phyloP scores from a whole-genome alignment of 2,113 vertebrate genomes.

The Plecturocebus donacophilus region DNA sequence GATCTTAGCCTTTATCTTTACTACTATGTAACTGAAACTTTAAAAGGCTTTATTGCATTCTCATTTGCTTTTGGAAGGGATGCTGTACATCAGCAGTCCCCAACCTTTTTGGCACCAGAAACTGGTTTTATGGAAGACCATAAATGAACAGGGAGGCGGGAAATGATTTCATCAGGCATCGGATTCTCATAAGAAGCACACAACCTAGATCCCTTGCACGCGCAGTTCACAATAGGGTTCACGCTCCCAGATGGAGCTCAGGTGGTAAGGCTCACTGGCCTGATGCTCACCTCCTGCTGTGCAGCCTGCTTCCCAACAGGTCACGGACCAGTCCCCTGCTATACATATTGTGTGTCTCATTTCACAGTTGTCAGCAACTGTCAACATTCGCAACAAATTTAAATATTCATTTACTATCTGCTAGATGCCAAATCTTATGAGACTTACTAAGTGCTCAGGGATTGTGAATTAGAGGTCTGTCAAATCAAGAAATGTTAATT shows the following conservation, averaged over 20 bases:
- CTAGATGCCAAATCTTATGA: neutral
- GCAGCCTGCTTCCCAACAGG: too few relatives aligned
- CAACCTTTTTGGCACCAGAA: too few relatives aligned
- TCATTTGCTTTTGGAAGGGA: neutral
- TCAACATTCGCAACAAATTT: neutral
- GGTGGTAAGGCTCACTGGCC: too few relatives aligned
- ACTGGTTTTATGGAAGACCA: too few relatives aligned
- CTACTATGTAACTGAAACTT: neutral
- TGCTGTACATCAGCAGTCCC: neutral
- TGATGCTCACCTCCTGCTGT: too few relatives aligned
- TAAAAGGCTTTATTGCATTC: neutral
- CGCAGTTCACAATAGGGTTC: too few relatives aligned
- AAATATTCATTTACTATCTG: neutral
- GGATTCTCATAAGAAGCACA: too few relatives aligned
- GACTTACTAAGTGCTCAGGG: neutral
- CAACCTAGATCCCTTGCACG: too few relatives aligned
- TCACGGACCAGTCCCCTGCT: too few relatives aligned
- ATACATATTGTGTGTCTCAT: neutral
- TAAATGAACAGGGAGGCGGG: too few relatives aligned
- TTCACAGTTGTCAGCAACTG: neutral
- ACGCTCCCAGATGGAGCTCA: too few relatives aligned
- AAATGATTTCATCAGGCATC: too few relatives aligned
- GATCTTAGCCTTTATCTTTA: neutral
- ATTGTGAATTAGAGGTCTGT: neutral
- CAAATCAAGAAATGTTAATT: neutral